These are phyloP conservation scores for Troglohyphantes excavatus DNA, from an alignment of 2,888 invertebrate genomes.

Conservation along the genomic window DNA sequence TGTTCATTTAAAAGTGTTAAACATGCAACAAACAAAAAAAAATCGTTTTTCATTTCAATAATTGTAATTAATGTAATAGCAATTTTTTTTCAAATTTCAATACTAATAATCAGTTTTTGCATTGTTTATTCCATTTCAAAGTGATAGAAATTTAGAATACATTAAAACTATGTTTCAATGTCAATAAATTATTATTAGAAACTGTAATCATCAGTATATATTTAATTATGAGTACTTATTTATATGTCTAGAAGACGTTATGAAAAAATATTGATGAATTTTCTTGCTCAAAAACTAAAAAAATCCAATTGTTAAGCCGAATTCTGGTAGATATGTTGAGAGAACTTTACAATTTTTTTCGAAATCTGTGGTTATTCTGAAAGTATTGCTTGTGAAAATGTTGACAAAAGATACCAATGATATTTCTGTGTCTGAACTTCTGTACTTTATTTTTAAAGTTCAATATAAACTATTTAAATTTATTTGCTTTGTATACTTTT, in stretches of 20 bases:
- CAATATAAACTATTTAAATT: slow-evolving; percentile 72
- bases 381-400: slow-evolving; percentile 9
- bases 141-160: too few species aligned
- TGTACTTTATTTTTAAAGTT: slow-evolving; percentile 65
- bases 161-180: too few species aligned
- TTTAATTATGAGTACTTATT: too few species aligned
- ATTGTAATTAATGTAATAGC: too few species aligned
- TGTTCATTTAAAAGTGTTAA: too few species aligned
- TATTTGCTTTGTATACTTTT: slow-evolving; percentile 23
- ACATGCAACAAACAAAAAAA: too few species aligned
- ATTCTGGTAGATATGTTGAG: not conserved
- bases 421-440: slow-evolving; percentile 55
- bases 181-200: too few species aligned
- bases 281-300: not conserved
- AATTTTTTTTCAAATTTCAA: too few species aligned
- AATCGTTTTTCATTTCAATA: too few species aligned
- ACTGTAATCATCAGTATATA: too few species aligned
- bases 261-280: not conserved
- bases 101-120: too few species aligned
- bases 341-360: not conserved
- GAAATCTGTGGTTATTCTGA: not conserved
- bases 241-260: not conserved
- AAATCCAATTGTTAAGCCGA: slow-evolving; percentile 3
- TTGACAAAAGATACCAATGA: slow-evolving; percentile 19
- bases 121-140: too few species aligned